Conservation (phyloP, 2,113 vertebrate genomes). For the Protomyctophum bolini region DNA sequence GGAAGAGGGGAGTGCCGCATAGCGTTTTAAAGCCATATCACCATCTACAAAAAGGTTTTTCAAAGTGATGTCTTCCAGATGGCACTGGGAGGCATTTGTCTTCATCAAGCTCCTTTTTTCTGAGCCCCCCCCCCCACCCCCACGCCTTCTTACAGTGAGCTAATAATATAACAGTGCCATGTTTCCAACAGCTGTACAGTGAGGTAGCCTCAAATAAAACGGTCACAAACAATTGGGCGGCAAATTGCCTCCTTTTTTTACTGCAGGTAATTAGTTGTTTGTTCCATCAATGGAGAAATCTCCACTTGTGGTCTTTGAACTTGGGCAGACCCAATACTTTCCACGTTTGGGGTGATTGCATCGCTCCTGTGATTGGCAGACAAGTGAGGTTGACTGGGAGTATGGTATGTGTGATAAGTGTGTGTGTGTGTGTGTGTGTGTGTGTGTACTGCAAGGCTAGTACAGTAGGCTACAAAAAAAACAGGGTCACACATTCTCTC, state of each 20-base stretch:
- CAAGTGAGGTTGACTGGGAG: too few species aligned
- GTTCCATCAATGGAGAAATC: conserved; percentile 31
- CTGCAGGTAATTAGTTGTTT: conserved; percentile 58
- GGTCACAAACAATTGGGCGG: conserved; percentile 27
- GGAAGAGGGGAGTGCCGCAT: conserved; percentile 35
- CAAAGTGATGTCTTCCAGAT: conserved; percentile 66
- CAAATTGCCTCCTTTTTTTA: conserved; percentile 43
- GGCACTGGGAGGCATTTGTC: conserved; percentile 46
- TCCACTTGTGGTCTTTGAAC: neutral
- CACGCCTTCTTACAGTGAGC: conserved; percentile 9
- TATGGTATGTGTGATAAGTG: too few species aligned
- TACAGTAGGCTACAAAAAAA: neutral
- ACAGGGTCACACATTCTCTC: too few species aligned
- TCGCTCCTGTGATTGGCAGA: too few species aligned
- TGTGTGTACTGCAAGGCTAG: neutral
- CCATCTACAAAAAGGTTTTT: conserved; percentile 31
- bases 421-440: neutral
- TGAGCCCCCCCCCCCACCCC: conserved; percentile 18
- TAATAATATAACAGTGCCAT: conserved; percentile 40
- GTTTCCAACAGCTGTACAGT: conserved; percentile 37
- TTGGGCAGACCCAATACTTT: conserved; percentile 30
- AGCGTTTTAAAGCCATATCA: conserved; percentile 49
- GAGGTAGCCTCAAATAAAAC: conserved; percentile 14
- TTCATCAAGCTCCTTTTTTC: conserved; percentile 48
- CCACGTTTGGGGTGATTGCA: conserved; percentile 31